Conservation (phyloP, 2,113 vertebrate genomes). For the Actenoides hombroni region DNA sequence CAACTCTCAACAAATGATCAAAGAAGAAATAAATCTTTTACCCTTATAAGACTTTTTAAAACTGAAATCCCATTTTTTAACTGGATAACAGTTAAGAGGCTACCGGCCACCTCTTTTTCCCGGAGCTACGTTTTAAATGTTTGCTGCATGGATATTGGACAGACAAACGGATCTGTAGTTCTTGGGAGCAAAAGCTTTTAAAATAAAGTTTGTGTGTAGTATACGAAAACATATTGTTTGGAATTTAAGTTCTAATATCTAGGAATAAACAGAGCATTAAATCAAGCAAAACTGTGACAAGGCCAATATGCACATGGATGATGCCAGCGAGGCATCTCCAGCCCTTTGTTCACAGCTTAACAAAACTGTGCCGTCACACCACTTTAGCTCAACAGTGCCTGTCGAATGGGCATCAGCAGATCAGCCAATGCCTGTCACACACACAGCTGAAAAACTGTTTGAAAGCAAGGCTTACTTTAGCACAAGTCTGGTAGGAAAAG, state of each 20-base stretch:
- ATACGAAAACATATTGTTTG: constrained; percentile 79
- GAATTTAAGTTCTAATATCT: constrained; percentile 89
- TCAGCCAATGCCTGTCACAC: constrained; percentile 88
- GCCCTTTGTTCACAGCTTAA: constrained; percentile 98
- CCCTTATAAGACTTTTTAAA: constrained; percentile 76
- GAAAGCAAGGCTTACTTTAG: constrained; percentile 83
- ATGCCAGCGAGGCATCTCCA: constrained; percentile 87
- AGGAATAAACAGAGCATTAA: constrained; percentile 98
- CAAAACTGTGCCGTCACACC: constrained; percentile 98
- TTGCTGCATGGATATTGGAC: constrained; percentile 35
- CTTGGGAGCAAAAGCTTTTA: constrained; percentile 70
- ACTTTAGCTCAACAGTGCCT: constrained; percentile 96
- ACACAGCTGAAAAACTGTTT: constrained; percentile 80
- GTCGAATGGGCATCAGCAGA: constrained; percentile 93
- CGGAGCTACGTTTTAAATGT: constrained; percentile 61
- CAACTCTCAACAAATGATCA: constrained; percentile 78
- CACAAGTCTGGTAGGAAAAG: constrained; percentile 72
- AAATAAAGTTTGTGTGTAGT: constrained; percentile 75
- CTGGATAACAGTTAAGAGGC: constrained; percentile 73
- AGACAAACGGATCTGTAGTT: constrained; percentile 44
- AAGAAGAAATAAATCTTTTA: constrained; percentile 81
- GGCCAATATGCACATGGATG: constrained; percentile 87
- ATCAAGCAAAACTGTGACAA: constrained; percentile 93
- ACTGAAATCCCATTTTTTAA: constrained; percentile 75
- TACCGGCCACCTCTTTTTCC: constrained; percentile 65